A percentile compares a stretch with the other conserved stretches of the same genome.
These are phyloP conservation scores for Geopemphigus sp. DNA, from an alignment of 1,140 invertebrate species.

Conservation along the genomic window DNA sequence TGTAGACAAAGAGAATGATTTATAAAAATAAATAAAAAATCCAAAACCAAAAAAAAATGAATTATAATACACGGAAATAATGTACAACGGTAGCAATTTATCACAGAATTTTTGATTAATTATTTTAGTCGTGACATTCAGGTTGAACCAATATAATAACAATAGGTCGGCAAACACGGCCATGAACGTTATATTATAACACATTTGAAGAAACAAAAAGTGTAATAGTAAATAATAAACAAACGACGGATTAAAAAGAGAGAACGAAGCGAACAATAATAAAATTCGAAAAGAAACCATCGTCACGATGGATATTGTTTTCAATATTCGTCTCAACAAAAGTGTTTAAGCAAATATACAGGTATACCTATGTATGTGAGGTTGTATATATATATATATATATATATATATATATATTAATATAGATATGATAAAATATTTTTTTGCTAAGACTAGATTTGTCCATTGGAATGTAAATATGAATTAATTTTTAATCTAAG, in stretches of 20 bases:
- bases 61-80: slow-evolving; percentile 39
- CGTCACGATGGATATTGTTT: slow-evolving; percentile 9
- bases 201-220: slow-evolving; percentile 26
- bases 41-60: slow-evolving; percentile 6
- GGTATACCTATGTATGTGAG: neutral
- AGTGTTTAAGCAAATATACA: slow-evolving; percentile 1
- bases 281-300: neutral
- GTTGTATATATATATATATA: neutral
- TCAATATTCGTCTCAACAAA: slow-evolving; percentile 1
- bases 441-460: neutral
- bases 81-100: slow-evolving; percentile 37
- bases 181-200: neutral
- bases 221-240: neutral
- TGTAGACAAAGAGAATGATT: slow-evolving; percentile 23
- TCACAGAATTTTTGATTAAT: slow-evolving; percentile 49
- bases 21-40: slow-evolving; percentile 5
- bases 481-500: neutral
- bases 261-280: slow-evolving; percentile 2
- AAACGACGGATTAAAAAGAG: neutral
- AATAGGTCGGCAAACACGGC: neutral
- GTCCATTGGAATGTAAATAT: neutral
- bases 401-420: neutral
- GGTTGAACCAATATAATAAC: slow-evolving; percentile 26
- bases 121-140: slow-evolving; percentile 38
- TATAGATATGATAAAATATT: too few species aligned